These are phyloP conservation scores for Anthopleura xanthogrammica DNA, from an alignment of 92 coral and sea anemone genomes.

Conservation along the genomic window DNA sequence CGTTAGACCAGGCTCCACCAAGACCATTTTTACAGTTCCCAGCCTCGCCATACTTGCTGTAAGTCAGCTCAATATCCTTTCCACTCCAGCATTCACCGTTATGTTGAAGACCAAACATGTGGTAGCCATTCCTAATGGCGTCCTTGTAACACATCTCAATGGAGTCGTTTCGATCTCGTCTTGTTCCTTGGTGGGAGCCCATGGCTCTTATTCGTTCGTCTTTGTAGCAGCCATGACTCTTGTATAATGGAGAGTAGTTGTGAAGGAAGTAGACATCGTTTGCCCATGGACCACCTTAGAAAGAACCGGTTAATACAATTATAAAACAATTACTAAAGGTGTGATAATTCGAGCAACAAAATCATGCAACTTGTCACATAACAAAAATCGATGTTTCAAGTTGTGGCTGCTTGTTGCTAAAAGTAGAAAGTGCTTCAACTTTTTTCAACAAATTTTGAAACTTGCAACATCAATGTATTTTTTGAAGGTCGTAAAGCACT, in stretches of 20 bases:
- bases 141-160: constrained; percentile 24
- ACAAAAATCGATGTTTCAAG: no score
- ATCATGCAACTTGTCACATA: no score
- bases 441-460: no score
- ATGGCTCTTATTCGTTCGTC: constrained; percentile 12
- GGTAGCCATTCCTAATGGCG: constrained; percentile 14
- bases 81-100: constrained; percentile 29
- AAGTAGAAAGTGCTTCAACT: no score
- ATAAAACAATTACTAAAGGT: no score
- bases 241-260: constrained; percentile 18
- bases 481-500: no score
- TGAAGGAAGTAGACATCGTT: constrained; percentile 32
- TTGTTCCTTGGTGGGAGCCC: constrained; percentile 19
- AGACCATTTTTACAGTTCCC: constrained; percentile 31
- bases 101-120: constrained; percentile 24
- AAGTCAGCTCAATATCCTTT: constrained; percentile 7
- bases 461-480: no score
- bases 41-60: constrained; percentile 30
- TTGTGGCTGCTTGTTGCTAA: no score
- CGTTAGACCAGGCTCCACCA: constrained; percentile 30
- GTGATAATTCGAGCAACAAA: no score
- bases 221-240: constrained; percentile 24
- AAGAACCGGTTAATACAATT: background rate
- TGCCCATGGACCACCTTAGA: constrained; percentile 31
- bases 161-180: constrained; percentile 27